Base-by-base conservation (phyloP, 2,113 vertebrate species). In the Actinemys pallida region DNA sequence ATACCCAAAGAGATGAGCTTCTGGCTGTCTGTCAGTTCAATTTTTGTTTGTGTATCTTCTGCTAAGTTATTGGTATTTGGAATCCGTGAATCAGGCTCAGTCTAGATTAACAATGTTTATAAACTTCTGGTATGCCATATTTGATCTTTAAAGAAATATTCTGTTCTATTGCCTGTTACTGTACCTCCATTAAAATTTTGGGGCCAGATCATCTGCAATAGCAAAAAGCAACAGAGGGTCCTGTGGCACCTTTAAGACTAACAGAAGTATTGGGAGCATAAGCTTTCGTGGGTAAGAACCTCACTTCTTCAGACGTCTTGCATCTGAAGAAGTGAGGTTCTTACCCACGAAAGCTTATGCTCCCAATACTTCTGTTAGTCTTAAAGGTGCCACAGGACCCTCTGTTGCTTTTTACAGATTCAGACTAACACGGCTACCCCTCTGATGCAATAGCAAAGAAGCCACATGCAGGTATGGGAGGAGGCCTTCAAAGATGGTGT, bases 11-110 rank as follows among this genome's bases (percentile, higher is more conserved):
- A 62, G 59, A 31, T 11, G 29, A 62, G 59, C 7, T 54, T 62
- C 31, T 62, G 59, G 59, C 29, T 72, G 3, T 17, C 3, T 87
- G 84, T 96, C 93, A 93, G 90, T 93, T 45, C 29, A 49, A 1
- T 39, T 35, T 62, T 93, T 94, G 93, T 91, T 75, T 4, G 93
- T 94, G 42, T 93, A 84, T 80, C 88, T 53, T 80, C 86, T 90
- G 81, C 19, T 92, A 52, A 85, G 89, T 39, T 89, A 59, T 8
- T 80, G 35, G 79, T 93, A 78, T 83, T 82, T 96, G 81, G 53
- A 93, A 87, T 83, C 49, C 76, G 4, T 42, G 22, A 76, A 24
- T 42, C 39, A 5, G 62, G 24, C 24, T 76, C 24, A 47, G 11
- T 13, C 75, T 76, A 53, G 42, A 47, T 25, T 13, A 4, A 47